Base-by-base conservation (phyloP, 2,113 vertebrate species). In the Cochlearius cochlearius region DNA sequence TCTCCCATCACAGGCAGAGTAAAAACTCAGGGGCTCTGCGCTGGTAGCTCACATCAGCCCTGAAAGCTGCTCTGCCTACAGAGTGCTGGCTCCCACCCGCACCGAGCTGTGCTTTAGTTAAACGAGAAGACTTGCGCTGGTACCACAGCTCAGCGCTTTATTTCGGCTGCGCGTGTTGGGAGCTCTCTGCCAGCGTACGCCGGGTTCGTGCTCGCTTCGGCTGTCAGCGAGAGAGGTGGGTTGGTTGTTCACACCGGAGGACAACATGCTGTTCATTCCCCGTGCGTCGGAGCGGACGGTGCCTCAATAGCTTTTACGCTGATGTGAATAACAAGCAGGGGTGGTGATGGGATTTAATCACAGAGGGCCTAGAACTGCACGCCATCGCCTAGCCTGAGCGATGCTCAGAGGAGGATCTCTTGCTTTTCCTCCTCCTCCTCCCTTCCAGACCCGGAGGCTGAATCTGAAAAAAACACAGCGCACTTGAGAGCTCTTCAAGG, bases 271-370 rank as follows among this genome's bases (percentile, higher is more conserved):
- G 66, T 64, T 79, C 85, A 47, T 95, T 88, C 88, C 74, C 56
- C 1, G 1, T 6, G 5, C 1, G 8, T 41, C 0, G 1, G 26
- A 2, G 14, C 25, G 58, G 78, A 25, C 2, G 1, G 86, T 0
- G 2, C 86, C 76, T 92, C 86, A 8, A 11, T 56, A 26, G 95
- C 87, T 80, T 83, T 92, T 88, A 6, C 84, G 68, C 66, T 36
- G 62, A 29, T 75, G 81, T 87, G 85, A 94, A 68, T 92, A 92
- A 64, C n/a, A 52, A 53, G 64, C 81, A 59, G 90, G 38, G 74
- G n/a, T 34, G 66, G 83, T 6, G 66, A 2, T 26, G 66, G 53
- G 71, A 16, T 94, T 68, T 88, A 56, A 60, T 92, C 82, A 19
- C 67, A 9, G 76, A 34, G 67, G 41, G 73, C 77, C 45, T 8